A percentile compares a stretch with the other conserved stretches of the same genome.
Conservation (phyloP, 2,888 invertebrate species). For the Melieria crassipennis region DNA sequence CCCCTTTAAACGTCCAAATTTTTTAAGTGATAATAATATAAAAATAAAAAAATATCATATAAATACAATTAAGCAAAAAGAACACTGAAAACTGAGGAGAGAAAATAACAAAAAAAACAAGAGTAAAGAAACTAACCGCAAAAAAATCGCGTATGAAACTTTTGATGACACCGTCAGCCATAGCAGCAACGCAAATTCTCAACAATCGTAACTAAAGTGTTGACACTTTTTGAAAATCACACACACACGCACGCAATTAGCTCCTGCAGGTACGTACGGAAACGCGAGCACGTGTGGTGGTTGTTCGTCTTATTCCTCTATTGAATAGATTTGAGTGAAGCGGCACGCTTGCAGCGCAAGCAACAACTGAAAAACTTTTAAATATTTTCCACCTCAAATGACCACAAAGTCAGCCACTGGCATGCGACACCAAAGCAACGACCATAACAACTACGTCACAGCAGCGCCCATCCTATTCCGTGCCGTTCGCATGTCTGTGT, state of each 20-base stretch:
- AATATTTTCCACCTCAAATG: constrained; percentile 42
- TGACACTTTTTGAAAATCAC: constrained; percentile 1
- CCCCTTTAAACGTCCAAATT: too few relatives aligned
- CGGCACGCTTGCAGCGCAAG: constrained; percentile 50
- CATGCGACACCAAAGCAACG: neutral
- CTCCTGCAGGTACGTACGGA: neutral
- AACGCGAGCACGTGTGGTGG: too few relatives aligned
- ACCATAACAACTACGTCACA: too few relatives aligned
- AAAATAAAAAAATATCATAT: too few relatives aligned
- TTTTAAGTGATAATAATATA: too few relatives aligned
- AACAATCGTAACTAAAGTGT: neutral
- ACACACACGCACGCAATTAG: constrained; percentile 7
- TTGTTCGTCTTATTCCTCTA: neutral
- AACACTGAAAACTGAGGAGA: neutral
- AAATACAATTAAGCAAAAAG: too few relatives aligned
- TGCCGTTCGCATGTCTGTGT: too few relatives aligned
- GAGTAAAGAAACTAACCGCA: constrained; percentile 55
- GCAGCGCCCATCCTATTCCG: too few relatives aligned
- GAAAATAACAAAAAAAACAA: constrained; percentile 1
- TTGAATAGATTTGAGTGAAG: constrained; percentile 27
- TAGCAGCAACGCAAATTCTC: constrained; percentile 34
- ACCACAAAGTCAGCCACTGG: constrained; percentile 13
- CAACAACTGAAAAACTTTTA: constrained; percentile 53
- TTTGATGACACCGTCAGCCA: constrained; percentile 59
- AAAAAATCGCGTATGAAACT: constrained; percentile 62